phyloP scores from a whole-genome alignment of 2,113 vertebrate species.

The Mugil cephalus region DNA sequence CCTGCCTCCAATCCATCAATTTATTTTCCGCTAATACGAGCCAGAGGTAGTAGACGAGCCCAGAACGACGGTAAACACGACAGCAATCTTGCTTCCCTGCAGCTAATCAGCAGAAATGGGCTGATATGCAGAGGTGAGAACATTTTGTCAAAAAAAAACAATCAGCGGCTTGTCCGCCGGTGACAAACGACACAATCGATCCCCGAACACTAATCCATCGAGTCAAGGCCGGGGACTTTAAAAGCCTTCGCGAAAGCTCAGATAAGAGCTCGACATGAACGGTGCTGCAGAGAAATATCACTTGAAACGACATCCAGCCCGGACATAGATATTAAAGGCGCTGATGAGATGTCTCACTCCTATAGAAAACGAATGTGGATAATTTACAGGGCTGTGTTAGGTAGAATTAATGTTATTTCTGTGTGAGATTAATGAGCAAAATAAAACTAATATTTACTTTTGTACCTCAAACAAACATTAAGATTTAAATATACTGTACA shows the following conservation, averaged over 20 bases:
- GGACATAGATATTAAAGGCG: constrained; percentile 9
- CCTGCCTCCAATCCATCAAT: constrained; percentile 12
- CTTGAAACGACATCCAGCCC: background rate
- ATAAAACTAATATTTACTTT: too few species aligned
- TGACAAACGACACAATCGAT: background rate
- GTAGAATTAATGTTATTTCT: too few species aligned
- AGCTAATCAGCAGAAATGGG: constrained; percentile 9
- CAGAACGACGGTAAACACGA: background rate
- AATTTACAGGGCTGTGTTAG: too few species aligned
- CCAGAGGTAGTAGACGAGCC: constrained; percentile 17
- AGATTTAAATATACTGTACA: background rate
- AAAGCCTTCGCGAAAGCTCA: background rate
- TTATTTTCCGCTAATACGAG: constrained; percentile 31
- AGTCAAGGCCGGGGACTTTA: constrained; percentile 10
- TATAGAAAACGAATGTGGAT: background rate
- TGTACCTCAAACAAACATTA: background rate
- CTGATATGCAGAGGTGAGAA: background rate
- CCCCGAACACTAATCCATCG: constrained; percentile 10
- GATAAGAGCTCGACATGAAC: background rate
- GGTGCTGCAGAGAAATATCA: constrained; percentile 16
- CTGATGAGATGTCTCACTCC: constrained; percentile 4
- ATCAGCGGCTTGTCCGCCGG: constrained; percentile 11
- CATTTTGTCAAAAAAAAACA: constrained; percentile 51
- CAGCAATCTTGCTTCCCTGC: background rate
- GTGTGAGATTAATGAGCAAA: too few species aligned